Percentiles rank a stretch among this genome's conserved stretches.
phyloP scores from a whole-genome alignment of 2,888 invertebrate species.

The Mantis religiosa region DNA sequence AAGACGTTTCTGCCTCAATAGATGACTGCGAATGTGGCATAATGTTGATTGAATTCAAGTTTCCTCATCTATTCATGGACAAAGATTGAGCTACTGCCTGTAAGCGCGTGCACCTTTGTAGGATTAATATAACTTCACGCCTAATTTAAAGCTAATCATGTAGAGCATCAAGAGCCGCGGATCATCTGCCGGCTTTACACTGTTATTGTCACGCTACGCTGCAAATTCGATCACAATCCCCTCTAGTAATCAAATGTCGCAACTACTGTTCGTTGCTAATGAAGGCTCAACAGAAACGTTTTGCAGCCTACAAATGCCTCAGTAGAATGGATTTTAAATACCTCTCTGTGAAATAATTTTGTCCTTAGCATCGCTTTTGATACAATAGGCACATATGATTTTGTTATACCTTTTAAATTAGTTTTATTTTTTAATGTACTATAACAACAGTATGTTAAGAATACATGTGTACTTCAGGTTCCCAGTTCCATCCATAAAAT shows the following conservation, averaged over 20 bases:
- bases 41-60: background rate
- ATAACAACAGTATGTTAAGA: too few species aligned
- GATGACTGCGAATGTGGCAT: background rate
- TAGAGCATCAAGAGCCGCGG: background rate
- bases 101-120: background rate
- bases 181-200: background rate
- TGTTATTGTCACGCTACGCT: background rate
- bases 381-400: too few species aligned
- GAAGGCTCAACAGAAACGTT: background rate
- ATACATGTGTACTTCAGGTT: too few species aligned
- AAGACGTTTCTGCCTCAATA: background rate
- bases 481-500: too few species aligned
- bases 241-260: background rate
- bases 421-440: too few species aligned
- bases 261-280: background rate
- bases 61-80: background rate
- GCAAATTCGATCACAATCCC: slow-evolving; percentile 6
- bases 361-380: too few species aligned
- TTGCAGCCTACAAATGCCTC: background rate
- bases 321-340: too few species aligned
- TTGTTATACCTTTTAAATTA: too few species aligned
- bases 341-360: too few species aligned
- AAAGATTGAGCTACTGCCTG: background rate
- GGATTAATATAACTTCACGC: background rate
- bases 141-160: background rate